Base-by-base conservation (phyloP, 2,797 vertebrate species). In the Danio tinwini region DNA sequence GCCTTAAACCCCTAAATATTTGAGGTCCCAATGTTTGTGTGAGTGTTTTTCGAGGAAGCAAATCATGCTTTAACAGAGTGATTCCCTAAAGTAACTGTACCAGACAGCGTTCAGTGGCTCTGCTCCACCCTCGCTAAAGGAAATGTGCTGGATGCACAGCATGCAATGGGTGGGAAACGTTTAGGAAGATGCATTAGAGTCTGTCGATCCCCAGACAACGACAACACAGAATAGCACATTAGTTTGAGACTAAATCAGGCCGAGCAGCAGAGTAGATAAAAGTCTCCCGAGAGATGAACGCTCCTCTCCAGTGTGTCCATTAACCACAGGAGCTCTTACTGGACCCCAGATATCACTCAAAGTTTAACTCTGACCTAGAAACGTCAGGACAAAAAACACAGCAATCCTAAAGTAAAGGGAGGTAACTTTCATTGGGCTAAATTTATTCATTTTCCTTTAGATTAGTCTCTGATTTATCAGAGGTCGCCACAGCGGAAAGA, bases 191-290 rank as follows among this genome's bases (percentile, higher is more conserved):
- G 58, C 39, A 58, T n/a, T 19, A 9, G 21, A 61, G 29, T 19
- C 29, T 55, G 39, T 40, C 37, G 64, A 42, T 19, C 55, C 9
- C n/a, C 7, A 29, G 6, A 56, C 40, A 75, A 5, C 68, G 29
- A 3, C 29, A 80, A 79, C 44, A 55, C 65, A 53, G 68, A 73
- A 64, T 8, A 55, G 67, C 55, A 78, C 45, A 78, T 72, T 55
- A 42, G 63, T 3, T 29, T 75, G 56, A 65, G 65, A 40, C 58
- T 84, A 42, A 78, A 76, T 40, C 76, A 61, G 9, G 39, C 58
- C 19, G 50, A 74, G 58, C 56, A 14, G 63, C 29, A 49, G 76
- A 52, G 59, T 69, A 49, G 58, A 69, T 62, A 21, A 29, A n/a
- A 44, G 42, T 63, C 73, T 16, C 19, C 29, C 13, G 53, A 55